Conservation (phyloP, 2,888 invertebrate species). For the Tachina grossa region DNA sequence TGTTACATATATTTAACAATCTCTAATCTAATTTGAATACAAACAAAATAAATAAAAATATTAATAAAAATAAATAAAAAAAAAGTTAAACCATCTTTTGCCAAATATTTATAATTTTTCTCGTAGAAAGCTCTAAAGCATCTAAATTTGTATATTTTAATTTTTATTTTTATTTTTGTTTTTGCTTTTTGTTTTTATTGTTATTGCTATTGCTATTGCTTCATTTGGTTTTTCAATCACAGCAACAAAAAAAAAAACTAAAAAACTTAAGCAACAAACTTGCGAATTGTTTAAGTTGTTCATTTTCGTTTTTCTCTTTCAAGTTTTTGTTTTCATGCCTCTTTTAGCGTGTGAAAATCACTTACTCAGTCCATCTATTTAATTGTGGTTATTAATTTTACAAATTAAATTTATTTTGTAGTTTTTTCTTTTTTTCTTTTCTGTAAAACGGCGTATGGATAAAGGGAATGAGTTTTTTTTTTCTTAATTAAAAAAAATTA, state of each 20-base stretch:
- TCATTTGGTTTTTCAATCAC: background rate
- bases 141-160: background rate
- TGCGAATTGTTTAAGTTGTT: slow-evolving; percentile 19
- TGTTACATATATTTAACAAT: too few species aligned
- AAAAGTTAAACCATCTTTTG: background rate
- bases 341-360: slow-evolving; percentile 24
- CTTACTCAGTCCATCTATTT: slow-evolving; percentile 15
- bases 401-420: background rate
- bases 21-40: too few species aligned
- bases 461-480: background rate
- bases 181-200: background rate
- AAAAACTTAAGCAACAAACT: slow-evolving; percentile 53
- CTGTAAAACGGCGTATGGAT: background rate
- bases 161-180: background rate
- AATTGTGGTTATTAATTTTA: slow-evolving; percentile 36
- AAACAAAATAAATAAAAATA: background rate
- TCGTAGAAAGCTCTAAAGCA: background rate
- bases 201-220: background rate
- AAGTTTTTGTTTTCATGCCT: background rate
- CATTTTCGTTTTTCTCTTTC: background rate
- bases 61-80: too few species aligned
- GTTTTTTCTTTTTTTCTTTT: background rate
- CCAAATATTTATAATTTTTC: background rate
- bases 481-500: background rate
- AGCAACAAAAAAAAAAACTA: background rate